Percentiles rank a stretch among this genome's conserved stretches.
Evolutionary conservation across 2,797 vertebrate genomes (phyloP).

Genomic region (Rhinichthys osculus): DNA sequence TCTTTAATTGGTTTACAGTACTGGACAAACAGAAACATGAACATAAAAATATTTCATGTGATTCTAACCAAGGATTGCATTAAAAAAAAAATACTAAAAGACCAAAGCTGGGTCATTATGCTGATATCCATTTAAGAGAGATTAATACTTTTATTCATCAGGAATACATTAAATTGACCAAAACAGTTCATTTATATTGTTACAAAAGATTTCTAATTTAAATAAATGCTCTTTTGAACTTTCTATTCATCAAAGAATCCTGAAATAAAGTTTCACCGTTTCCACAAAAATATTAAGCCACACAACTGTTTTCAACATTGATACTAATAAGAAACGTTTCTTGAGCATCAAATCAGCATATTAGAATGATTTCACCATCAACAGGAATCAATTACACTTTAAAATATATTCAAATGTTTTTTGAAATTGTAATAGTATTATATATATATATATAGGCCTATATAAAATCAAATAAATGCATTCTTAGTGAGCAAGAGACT

Average conservation of each 20-base stretch:
- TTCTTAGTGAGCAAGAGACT: not conserved
- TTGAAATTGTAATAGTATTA: no score
- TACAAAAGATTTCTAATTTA: not conserved
- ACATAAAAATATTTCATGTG: not conserved
- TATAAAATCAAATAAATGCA: not conserved
- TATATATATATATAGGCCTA: no score
- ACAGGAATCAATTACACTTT: no score
- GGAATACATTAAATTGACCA: not conserved
- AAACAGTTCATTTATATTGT: not conserved
- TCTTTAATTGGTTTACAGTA: not conserved
- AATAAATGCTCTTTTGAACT: not conserved
- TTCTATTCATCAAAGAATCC: no score
- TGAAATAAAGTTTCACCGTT: no score
- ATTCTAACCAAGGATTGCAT: not conserved
- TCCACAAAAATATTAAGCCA: no score
- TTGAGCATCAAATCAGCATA: no score
- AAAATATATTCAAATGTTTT: no score
- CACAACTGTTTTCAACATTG: no score
- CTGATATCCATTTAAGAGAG: not conserved
- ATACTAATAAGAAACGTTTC: no score
- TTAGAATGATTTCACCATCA: no score
- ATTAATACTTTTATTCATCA: not conserved
- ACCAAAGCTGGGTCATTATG: not conserved
- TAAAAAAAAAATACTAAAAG: not conserved
- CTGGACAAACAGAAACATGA: slow-evolving; percentile 3